Evolutionary conservation across 2,797 vertebrate genomes (phyloP).

Genomic region (Centropyge bicolor): DNA sequence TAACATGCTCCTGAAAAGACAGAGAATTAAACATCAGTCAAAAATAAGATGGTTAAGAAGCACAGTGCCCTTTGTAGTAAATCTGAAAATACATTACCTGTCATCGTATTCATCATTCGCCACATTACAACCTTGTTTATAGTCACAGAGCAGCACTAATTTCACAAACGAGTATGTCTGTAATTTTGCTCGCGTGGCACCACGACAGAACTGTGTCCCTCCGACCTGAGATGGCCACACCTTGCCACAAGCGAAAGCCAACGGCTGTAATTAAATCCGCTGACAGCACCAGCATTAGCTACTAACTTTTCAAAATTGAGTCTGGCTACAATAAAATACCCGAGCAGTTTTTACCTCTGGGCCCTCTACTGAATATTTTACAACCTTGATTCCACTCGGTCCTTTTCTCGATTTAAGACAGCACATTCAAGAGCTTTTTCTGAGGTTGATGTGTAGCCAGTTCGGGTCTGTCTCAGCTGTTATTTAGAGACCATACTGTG

Average conservation of each 20-base stretch:
- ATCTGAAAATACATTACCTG: not conserved
- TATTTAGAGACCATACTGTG: slow-evolving; percentile 73
- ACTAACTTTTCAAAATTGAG: slow-evolving; percentile 59
- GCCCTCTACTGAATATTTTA: slow-evolving; percentile 67
- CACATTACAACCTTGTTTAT: not conserved
- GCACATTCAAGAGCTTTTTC: slow-evolving; percentile 41
- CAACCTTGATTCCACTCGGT: slow-evolving; percentile 56
- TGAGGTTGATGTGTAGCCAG: slow-evolving; percentile 60
- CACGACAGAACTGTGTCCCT: not conserved
- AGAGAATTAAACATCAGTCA: not conserved
- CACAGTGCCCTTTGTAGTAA: not conserved
- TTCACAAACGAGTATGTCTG: not conserved
- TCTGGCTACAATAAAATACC: slow-evolving; percentile 55
- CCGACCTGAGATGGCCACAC: slow-evolving; percentile 30
- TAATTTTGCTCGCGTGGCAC: not conserved
- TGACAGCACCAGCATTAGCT: slow-evolving; percentile 56
- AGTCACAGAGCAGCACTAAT: slow-evolving; percentile 8
- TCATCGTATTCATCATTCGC: too few species aligned
- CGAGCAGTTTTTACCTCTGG: slow-evolving; percentile 50
- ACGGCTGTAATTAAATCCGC: slow-evolving; percentile 55
- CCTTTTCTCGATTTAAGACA: slow-evolving; percentile 52
- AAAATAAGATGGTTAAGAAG: not conserved
- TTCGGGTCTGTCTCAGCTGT: slow-evolving; percentile 51
- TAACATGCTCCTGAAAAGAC: not conserved
- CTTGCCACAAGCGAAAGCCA: slow-evolving; percentile 49